These are phyloP conservation scores for Rhamnusium bicolor DNA, from an alignment of 2,888 invertebrate species.

Conservation along the genomic window DNA sequence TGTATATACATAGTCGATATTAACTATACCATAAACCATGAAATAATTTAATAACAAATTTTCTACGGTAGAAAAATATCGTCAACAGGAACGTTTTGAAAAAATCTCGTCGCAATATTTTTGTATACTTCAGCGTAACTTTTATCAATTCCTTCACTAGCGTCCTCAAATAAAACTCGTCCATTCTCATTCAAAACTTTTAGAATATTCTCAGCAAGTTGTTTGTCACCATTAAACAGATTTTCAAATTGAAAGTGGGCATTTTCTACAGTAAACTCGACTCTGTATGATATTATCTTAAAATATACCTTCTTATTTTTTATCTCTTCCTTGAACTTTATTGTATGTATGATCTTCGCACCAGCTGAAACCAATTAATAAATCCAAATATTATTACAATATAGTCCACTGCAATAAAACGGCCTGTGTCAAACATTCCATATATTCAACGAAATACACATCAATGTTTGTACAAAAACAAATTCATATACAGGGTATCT, in stretches of 20 bases:
- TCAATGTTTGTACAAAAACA: too few species aligned
- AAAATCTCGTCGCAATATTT: neutral
- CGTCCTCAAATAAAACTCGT: slow-evolving; percentile 41
- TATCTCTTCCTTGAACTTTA: slow-evolving; percentile 42
- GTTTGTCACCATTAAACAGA: slow-evolving; percentile 55
- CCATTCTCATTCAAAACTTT: slow-evolving; percentile 56
- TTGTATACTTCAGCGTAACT: neutral
- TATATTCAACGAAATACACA: too few species aligned
- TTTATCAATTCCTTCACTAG: neutral
- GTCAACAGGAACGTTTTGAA: neutral
- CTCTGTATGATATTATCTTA: slow-evolving; percentile 34
- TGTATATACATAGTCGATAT: too few species aligned
- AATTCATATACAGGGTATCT: too few species aligned
- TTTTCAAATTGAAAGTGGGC: slow-evolving; percentile 50
- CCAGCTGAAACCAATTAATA: slow-evolving; percentile 13
- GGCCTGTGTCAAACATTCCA: too few species aligned
- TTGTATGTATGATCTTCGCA: slow-evolving; percentile 7
- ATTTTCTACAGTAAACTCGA: slow-evolving; percentile 22
- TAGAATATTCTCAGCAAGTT: slow-evolving; percentile 49
- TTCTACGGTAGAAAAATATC: slow-evolving; percentile 37
- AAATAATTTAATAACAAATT: neutral
- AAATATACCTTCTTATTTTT: slow-evolving; percentile 33
- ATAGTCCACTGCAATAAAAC: too few species aligned
- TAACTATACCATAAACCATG: neutral
- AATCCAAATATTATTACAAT: too few species aligned